phyloP scores from a whole-genome alignment of 2,113 vertebrate species.

The Python bivittatus region DNA sequence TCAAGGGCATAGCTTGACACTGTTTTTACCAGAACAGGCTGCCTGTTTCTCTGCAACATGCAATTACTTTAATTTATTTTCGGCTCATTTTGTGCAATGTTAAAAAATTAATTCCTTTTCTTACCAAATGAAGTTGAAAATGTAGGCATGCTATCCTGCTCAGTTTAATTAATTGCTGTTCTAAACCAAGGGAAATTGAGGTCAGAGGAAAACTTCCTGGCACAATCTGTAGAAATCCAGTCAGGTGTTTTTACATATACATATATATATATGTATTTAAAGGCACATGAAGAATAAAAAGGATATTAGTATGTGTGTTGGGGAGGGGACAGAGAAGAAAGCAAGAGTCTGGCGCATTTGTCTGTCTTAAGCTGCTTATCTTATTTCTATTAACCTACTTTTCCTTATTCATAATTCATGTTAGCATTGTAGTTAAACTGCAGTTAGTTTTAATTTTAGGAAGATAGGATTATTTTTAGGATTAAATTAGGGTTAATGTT shows the following conservation, averaged over 20 bases:
- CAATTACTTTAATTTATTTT: slow-evolving; percentile 20
- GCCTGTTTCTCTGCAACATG: not conserved
- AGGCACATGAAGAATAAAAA: not conserved
- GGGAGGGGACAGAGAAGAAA: not conserved
- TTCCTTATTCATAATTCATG: not conserved
- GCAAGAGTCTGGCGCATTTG: accelerated
- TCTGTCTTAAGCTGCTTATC: not conserved
- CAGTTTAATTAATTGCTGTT: slow-evolving; percentile 23
- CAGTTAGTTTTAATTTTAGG: too few relatives aligned
- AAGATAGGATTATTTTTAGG: too few relatives aligned
- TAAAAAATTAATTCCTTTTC: slow-evolving; percentile 22
- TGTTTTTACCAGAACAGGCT: not conserved
- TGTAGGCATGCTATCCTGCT: not conserved
- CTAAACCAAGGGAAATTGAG: slow-evolving; percentile 9
- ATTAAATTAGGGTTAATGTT: too few relatives aligned
- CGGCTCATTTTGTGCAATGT: slow-evolving; percentile 4
- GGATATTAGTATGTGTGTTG: not conserved
- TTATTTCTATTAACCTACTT: not conserved
- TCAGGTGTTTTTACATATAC: not conserved
- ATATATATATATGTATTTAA: not conserved
- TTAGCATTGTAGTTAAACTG: too few relatives aligned
- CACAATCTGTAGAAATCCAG: not conserved
- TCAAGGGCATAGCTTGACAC: not conserved
- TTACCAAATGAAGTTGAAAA: slow-evolving; percentile 26
- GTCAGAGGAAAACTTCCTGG: slow-evolving; percentile 11